Evolutionary conservation across 2,797 vertebrate genomes (phyloP), one percentile per base, ranked within the genome.

Genomic region (Molossus molossus): DNA sequence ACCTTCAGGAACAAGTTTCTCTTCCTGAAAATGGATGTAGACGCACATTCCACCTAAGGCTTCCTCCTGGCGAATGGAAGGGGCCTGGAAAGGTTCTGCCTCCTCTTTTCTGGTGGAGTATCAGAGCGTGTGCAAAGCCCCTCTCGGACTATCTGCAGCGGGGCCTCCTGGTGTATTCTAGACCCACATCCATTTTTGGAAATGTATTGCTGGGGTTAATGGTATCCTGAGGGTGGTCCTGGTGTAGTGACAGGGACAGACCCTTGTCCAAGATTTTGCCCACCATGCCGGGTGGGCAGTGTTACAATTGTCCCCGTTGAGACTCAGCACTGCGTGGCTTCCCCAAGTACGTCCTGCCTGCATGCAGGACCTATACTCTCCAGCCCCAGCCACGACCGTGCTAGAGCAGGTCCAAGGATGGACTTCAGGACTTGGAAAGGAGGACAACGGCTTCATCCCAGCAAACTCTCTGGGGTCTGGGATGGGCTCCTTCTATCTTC

Each of bases 281-380:
- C 53, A 27, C 65, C 20, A 3, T 9, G 53, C 29, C 9, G 0
- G 29, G 40, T 13, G 21, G 48, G 9, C 21, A 48, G 45, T 14
- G 18, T 69, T 14, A 6, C 9, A 40, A 20, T 45, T 18, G 37
- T 9, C 20, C 64, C 0, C 3, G 0, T 0, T 6, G 33, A 90
- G 62, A 23, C 6, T 4, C 18, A 21, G 25, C 2, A 6, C 33
- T 14, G 12, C 7, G 53, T 8, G 13, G 55, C 72, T 72, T 29
- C 40, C 67, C n/a, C 53, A 20, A 9, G 11, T 7, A 9, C 64
- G 69, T 57, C 9, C 27, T 21, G 75, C 25, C 21, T 6, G 37
- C 13, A 0, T 0, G 60, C 57, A 50, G 12, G 13, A 33, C 6
- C 45, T 10, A 9, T 2, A 37, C 20, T 9, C 6, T 57, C 20